These are phyloP conservation scores for Julus scandinavius DNA, from an alignment of 2,888 invertebrate genomes.

Conservation along the genomic window DNA sequence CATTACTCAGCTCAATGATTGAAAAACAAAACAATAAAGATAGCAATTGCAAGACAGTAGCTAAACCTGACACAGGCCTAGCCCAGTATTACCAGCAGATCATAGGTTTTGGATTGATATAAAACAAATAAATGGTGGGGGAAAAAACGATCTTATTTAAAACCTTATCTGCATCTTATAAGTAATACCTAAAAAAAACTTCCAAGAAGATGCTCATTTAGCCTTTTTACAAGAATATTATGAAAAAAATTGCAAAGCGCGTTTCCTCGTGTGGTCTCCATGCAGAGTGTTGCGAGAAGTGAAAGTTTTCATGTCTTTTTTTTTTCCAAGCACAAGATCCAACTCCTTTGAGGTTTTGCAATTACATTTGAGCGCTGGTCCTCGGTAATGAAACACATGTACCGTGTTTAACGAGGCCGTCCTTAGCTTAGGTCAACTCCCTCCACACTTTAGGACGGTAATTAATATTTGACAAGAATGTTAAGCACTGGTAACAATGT, in stretches of 20 bases:
- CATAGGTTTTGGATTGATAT: too few species aligned
- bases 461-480: constrained; percentile 51
- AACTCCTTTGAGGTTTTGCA: constrained; percentile 5
- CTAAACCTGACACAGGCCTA: not conserved
- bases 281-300: not conserved
- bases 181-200: not conserved
- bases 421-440: constrained; percentile 50
- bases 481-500: constrained; percentile 46
- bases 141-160: too few species aligned
- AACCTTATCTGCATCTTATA: too few species aligned
- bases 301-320: not conserved
- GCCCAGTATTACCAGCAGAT: not conserved
- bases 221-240: not conserved
- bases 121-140: too few species aligned
- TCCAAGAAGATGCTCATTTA: not conserved
- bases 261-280: not conserved
- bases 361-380: not conserved
- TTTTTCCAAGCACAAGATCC: not conserved
- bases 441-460: constrained; percentile 50
- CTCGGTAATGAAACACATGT: not conserved
- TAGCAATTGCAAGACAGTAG: not conserved
- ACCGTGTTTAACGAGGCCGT: constrained; percentile 25
- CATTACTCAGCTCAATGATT: not conserved
- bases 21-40: constrained; percentile 22
- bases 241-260: not conserved